These are phyloP conservation scores for Microcebus lehilahytsara DNA, from an alignment of 2,113 vertebrate species.

Conservation along the genomic window DNA sequence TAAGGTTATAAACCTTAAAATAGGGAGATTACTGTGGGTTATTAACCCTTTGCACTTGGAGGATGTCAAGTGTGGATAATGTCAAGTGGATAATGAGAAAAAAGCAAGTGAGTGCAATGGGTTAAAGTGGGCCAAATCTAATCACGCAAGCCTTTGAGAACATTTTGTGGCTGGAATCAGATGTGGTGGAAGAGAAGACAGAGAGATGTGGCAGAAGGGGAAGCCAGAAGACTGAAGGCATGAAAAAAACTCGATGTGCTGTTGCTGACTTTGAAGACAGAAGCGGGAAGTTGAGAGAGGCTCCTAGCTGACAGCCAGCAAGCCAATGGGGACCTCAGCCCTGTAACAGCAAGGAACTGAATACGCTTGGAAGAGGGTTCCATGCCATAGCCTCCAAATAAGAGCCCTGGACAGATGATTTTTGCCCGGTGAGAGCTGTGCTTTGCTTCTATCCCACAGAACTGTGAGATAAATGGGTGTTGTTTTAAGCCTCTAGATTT, in stretches of 20 bases:
- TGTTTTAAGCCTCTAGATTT: background rate
- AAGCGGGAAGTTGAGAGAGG: background rate
- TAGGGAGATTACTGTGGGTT: background rate
- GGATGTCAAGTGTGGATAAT: too few species aligned
- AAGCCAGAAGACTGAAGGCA: background rate
- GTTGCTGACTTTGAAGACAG: background rate
- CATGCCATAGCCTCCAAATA: background rate
- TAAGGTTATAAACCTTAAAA: background rate
- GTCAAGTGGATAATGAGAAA: too few species aligned
- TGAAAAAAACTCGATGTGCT: too few species aligned
- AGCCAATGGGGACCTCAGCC: background rate
- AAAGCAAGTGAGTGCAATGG: too few species aligned
- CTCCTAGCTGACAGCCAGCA: background rate
- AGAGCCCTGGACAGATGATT: background rate
- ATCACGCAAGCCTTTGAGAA: background rate
- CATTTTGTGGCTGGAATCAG: background rate
- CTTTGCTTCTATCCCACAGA: background rate
- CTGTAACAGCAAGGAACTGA: background rate
- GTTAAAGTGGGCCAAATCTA: background rate
- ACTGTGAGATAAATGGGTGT: background rate
- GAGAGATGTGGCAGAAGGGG: background rate
- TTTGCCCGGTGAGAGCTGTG: background rate
- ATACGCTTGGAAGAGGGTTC: fast-evolving
- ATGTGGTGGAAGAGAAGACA: background rate
- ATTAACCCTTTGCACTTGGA: background rate